Conservation (phyloP, 2,113 vertebrate genomes). For the Synchiropus splendidus region DNA sequence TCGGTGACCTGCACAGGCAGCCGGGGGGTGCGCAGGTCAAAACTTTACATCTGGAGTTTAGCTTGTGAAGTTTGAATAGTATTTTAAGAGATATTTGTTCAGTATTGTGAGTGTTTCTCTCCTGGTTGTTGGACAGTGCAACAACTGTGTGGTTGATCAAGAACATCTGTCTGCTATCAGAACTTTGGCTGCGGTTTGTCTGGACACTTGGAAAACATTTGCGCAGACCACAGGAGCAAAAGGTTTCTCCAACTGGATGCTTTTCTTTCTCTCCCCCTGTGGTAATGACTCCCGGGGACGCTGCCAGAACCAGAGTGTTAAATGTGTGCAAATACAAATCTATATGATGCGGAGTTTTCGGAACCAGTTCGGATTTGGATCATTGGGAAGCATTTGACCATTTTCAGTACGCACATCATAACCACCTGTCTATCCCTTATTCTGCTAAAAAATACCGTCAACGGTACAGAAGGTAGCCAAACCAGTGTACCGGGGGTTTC, state of each 20-base stretch:
- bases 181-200: conserved; percentile 42
- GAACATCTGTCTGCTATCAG: conserved; percentile 63
- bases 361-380: too few species aligned
- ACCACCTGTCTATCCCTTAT: too few species aligned
- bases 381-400: too few species aligned
- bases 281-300: conserved; percentile 23
- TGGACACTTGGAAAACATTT: conserved; percentile 64
- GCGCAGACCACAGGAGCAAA: conserved; percentile 48
- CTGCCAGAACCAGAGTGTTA: conserved; percentile 19
- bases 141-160: conserved; percentile 47
- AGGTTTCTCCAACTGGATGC: conserved; percentile 31
- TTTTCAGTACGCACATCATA: too few species aligned
- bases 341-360: too few species aligned
- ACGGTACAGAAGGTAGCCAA: too few species aligned
- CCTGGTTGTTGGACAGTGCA: conserved; percentile 22
- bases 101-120: neutral
- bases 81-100: neutral
- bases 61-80: neutral
- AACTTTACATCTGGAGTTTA: neutral
- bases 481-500: too few species aligned
- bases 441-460: too few species aligned
- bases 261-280: conserved; percentile 28
- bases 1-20: neutral
- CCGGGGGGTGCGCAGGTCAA: neutral
- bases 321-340: conserved; percentile 6